phyloP scores from a whole-genome alignment of 2,113 vertebrate genomes.

The Orthonyx spaldingii region DNA sequence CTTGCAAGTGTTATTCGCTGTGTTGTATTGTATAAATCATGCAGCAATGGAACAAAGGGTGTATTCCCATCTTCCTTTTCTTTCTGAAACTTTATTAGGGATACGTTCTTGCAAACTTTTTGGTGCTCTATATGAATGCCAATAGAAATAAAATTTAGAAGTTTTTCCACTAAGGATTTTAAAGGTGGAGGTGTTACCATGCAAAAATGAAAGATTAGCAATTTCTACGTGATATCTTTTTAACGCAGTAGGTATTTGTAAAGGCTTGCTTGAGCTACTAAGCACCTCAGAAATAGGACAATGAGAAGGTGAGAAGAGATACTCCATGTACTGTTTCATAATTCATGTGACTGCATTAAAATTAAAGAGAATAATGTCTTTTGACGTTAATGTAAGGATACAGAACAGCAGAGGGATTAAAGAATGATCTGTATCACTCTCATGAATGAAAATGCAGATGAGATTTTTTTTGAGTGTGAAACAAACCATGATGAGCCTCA shows the following conservation, averaged over 20 bases:
- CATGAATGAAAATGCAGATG: neutral
- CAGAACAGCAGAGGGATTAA: neutral
- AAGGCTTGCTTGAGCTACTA: neutral
- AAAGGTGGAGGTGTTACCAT: neutral
- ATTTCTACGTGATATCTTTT: neutral
- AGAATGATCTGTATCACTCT: neutral
- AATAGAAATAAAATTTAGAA: neutral
- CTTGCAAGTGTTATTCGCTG: neutral
- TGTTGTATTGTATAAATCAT: neutral
- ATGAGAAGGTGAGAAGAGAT: neutral
- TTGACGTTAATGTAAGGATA: neutral
- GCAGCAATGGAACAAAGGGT: neutral
- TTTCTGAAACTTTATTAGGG: neutral
- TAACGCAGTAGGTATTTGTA: neutral
- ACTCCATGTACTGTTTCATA: neutral
- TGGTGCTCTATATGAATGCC: neutral
- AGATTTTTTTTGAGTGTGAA: neutral
- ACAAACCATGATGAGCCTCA: neutral
- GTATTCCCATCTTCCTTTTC: neutral
- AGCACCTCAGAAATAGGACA: neutral
- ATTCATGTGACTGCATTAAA: slow-evolving; percentile 16
- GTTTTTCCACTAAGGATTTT: neutral
- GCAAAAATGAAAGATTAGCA: neutral
- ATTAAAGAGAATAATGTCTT: neutral
- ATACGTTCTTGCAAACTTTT: neutral